phyloP scores from a whole-genome alignment of 2,113 vertebrate genomes.

The Pycnonotus jocosus region DNA sequence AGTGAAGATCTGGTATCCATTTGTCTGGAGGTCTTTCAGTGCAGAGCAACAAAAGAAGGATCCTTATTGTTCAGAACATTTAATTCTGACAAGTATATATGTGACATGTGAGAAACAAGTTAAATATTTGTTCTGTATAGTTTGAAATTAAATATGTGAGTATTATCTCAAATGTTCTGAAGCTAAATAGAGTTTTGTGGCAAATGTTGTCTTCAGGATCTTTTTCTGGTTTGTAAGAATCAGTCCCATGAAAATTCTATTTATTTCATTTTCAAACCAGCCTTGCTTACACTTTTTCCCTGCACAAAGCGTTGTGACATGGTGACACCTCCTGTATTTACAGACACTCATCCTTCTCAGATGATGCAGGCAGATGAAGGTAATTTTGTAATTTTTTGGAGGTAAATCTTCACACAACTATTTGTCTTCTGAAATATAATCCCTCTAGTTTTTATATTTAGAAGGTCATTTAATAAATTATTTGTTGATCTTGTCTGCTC shows the following conservation, averaged over 20 bases:
- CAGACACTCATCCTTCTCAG: background rate
- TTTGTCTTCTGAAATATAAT: background rate
- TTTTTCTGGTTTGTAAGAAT: background rate
- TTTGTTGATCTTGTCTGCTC: background rate
- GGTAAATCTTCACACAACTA: background rate
- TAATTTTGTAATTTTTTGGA: background rate
- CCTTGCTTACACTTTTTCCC: background rate
- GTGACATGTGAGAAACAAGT: background rate
- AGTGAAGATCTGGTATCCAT: background rate
- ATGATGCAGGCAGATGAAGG: background rate
- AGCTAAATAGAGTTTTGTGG: background rate
- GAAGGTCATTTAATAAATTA: background rate
- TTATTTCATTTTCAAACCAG: background rate
- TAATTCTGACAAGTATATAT: background rate
- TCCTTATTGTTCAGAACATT: background rate
- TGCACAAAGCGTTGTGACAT: background rate
- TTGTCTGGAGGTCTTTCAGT: background rate
- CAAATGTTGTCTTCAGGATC: background rate
- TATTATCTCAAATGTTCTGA: background rate
- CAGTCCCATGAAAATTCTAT: background rate
- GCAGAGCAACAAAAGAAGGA: background rate
- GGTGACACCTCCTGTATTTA: background rate
- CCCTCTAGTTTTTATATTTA: background rate
- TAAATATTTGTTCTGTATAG: background rate
- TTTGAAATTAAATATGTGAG: background rate